A percentile compares a stretch with the other conserved stretches of the same genome.
Evolutionary conservation across 2,797 vertebrate genomes (phyloP).

Genomic region (Parambassis ranga): DNA sequence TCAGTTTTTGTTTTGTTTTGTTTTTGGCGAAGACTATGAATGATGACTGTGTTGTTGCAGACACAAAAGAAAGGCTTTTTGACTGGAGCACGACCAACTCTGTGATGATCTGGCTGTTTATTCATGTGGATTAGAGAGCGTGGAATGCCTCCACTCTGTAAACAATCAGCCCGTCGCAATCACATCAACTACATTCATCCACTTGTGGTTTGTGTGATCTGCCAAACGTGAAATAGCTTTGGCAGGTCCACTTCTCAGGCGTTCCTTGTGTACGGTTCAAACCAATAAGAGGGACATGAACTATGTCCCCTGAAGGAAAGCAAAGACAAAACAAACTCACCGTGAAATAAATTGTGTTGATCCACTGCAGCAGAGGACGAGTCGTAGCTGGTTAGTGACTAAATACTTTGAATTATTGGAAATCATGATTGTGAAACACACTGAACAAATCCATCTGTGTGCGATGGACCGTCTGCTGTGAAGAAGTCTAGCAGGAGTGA

Average conservation of each 20-base stretch:
- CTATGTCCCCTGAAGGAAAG: constrained; percentile 8
- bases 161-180: constrained; percentile 68
- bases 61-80: constrained; percentile 37
- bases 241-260: constrained; percentile 49
- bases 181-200: constrained; percentile 64
- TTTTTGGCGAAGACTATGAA: constrained; percentile 41
- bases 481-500: constrained; percentile 36
- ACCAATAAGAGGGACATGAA: too few relatives aligned
- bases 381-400: constrained; percentile 35
- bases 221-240: constrained; percentile 74
- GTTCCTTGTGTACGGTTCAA: constrained; percentile 34
- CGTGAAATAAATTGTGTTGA: constrained; percentile 38
- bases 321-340: constrained; percentile 37
- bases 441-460: constrained; percentile 44
- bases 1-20: constrained; percentile 15
- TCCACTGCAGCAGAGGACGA: constrained; percentile 20
- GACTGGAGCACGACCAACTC: constrained; percentile 50
- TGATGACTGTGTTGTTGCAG: constrained; percentile 62
- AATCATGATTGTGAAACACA: constrained; percentile 53
- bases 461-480: constrained; percentile 30
- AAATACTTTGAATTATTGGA: constrained; percentile 20
- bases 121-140: constrained; percentile 62
- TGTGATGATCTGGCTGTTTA: constrained; percentile 59
- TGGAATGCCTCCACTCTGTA: constrained; percentile 71
- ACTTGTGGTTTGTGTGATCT: constrained; percentile 63